Percentiles rank a stretch among this genome's conserved stretches.
Evolutionary conservation across 2,797 vertebrate species (phyloP).

Genomic region (Leuciscus waleckii): DNA sequence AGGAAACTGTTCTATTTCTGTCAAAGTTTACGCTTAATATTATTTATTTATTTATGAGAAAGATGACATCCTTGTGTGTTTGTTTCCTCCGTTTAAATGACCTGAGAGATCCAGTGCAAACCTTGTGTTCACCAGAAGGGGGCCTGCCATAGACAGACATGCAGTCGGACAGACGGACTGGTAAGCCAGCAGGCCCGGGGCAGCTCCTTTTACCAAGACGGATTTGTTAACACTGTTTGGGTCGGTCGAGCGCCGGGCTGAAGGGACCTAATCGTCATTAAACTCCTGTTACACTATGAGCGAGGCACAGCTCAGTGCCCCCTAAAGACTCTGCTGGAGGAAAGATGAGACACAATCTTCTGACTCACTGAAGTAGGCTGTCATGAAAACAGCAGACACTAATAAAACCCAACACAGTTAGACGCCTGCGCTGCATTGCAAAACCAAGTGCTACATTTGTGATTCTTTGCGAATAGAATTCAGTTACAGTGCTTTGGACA

Average conservation of each 20-base stretch:
- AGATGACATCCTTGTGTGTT: background rate
- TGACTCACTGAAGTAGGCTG: constrained; percentile 73
- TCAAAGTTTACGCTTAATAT: background rate
- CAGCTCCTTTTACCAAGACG: constrained; percentile 83
- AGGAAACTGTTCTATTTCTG: background rate
- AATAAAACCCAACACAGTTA: constrained; percentile 53
- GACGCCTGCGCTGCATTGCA: constrained; percentile 28
- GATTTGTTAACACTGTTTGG: constrained; percentile 87
- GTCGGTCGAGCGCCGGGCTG: constrained; percentile 75
- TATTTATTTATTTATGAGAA: background rate
- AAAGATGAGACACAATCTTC: constrained; percentile 73
- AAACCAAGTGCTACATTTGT: constrained; percentile 13
- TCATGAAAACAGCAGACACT: constrained; percentile 55
- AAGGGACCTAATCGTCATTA: constrained; percentile 86
- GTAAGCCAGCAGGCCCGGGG: constrained; percentile 65
- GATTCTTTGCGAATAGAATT: background rate
- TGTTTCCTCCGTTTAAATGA: background rate
- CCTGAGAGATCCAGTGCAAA: constrained; percentile 35
- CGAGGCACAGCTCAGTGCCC: constrained; percentile 70
- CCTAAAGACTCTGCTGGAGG: constrained; percentile 70
- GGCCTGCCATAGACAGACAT: constrained; percentile 55
- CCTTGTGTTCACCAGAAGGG: constrained; percentile 65
- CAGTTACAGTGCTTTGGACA: background rate
- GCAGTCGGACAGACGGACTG: constrained; percentile 33
- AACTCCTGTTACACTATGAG: constrained; percentile 82